Evolutionary conservation across 2,113 vertebrate genomes (phyloP).

Genomic region (Nestor notabilis): DNA sequence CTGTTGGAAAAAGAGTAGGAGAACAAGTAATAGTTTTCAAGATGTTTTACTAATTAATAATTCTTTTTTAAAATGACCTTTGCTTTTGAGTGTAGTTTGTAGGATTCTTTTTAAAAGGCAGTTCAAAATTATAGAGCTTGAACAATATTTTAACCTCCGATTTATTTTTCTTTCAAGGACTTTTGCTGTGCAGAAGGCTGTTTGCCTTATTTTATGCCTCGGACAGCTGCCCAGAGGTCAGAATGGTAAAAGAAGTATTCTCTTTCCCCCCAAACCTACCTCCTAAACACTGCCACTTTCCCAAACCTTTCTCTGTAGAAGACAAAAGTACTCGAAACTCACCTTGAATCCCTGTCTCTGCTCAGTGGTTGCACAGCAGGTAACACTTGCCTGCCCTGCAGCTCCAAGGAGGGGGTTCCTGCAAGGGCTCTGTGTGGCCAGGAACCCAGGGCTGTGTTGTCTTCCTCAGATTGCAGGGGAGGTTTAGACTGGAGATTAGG

Average conservation of each 20-base stretch:
- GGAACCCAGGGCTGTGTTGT: not conserved
- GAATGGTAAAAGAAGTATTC: not conserved
- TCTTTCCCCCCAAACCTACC: not conserved
- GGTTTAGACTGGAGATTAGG: not conserved
- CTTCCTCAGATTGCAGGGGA: not conserved
- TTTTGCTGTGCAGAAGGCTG: not conserved
- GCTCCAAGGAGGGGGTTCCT: rapidly evolving
- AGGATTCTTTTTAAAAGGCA: not conserved
- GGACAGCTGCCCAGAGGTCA: not conserved
- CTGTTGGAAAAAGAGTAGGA: not conserved
- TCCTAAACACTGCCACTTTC: not conserved
- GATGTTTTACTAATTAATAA: not conserved
- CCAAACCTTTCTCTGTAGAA: not conserved
- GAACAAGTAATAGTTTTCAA: not conserved
- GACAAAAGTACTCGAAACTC: not conserved
- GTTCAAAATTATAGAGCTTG: not conserved
- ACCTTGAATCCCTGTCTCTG: rapidly evolving
- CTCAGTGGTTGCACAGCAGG: not conserved
- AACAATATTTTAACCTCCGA: not conserved
- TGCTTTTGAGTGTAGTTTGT: not conserved
- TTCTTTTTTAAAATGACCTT: not conserved
- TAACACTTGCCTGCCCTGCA: rapidly evolving
- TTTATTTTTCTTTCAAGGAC: not conserved
- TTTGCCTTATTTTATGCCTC: not conserved
- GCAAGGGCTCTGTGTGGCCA: not conserved